Evolutionary conservation across 2,797 vertebrate species (phyloP).

Genomic region (Epinephelus malabaricus): DNA sequence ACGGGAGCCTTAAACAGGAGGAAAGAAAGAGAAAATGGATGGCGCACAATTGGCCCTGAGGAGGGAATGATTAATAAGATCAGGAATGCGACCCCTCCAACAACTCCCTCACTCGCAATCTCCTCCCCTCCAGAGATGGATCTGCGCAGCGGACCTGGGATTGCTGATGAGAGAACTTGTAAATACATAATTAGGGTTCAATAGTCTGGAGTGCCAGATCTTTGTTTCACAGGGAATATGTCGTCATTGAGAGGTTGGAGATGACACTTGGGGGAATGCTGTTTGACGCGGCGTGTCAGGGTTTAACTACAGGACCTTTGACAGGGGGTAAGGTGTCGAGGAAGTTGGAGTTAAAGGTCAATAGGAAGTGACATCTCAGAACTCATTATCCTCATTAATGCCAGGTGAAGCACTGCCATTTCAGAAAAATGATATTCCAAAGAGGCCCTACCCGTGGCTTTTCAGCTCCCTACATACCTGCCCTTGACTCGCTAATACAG

Average conservation of each 20-base stretch:
- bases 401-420: slow-evolving; percentile 68
- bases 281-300: slow-evolving; percentile 64
- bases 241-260: slow-evolving; percentile 49
- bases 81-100: slow-evolving; percentile 74
- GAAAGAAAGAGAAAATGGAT: slow-evolving; percentile 66
- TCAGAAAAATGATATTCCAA: slow-evolving; percentile 74
- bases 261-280: slow-evolving; percentile 63
- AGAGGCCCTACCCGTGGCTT: slow-evolving; percentile 63
- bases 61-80: slow-evolving; percentile 77
- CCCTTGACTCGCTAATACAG: slow-evolving; percentile 75
- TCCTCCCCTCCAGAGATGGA: slow-evolving; percentile 39
- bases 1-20: slow-evolving; percentile 58
- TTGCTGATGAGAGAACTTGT: slow-evolving; percentile 67
- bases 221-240: slow-evolving; percentile 62
- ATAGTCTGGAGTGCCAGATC: slow-evolving; percentile 68
- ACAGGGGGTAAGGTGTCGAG: slow-evolving; percentile 61
- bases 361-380: slow-evolving; percentile 75
- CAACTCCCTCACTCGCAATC: slow-evolving; percentile 53
- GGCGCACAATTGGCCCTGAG: slow-evolving; percentile 51
- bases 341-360: slow-evolving; percentile 70
- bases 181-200: slow-evolving; percentile 79
- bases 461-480: slow-evolving; percentile 72
- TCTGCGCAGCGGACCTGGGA: not conserved
- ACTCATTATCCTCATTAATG: slow-evolving; percentile 82
- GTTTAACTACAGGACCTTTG: slow-evolving; percentile 74